A percentile compares a stretch with the other conserved stretches of the same genome.
Evolutionary conservation across 1,140 invertebrate genomes (phyloP).

Genomic region (Kradibia gibbosae): DNA sequence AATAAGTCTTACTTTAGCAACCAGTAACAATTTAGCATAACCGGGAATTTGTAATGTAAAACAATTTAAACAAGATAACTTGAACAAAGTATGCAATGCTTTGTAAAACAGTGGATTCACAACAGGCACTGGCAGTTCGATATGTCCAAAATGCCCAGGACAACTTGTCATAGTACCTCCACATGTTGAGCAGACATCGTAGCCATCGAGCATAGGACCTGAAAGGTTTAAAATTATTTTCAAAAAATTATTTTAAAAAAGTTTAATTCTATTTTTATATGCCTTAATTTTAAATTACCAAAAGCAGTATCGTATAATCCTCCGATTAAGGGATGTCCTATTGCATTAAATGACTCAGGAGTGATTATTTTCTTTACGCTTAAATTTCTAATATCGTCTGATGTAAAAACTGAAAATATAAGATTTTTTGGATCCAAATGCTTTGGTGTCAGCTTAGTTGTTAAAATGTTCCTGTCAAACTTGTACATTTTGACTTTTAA

Average conservation of each 20-base stretch:
- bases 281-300: constrained; percentile 69
- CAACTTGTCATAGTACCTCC: constrained; percentile 80
- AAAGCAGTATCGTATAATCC: constrained; percentile 91
- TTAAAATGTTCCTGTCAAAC: no score
- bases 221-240: constrained; percentile 46
- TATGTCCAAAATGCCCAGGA: constrained; percentile 96
- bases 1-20: constrained; percentile 83
- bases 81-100: constrained; percentile 79
- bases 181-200: constrained; percentile 89
- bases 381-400: constrained; percentile 88
- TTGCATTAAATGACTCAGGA: constrained; percentile 85
- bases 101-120: constrained; percentile 94
- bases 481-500: no score
- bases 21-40: constrained; percentile 78
- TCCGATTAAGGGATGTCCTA: constrained; percentile 86
- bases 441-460: constrained; percentile 54
- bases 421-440: constrained; percentile 74
- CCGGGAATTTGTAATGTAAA: constrained; percentile 80
- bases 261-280: constrained; percentile 22
- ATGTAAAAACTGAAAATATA: constrained; percentile 81
- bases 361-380: constrained; percentile 91
- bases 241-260: background rate
- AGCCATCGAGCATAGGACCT: constrained; percentile 76
- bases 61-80: constrained; percentile 81
- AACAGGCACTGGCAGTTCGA: constrained; percentile 90